Percentiles rank a stretch among this genome's conserved stretches.
phyloP scores from a whole-genome alignment of 30 jellyfish, hydroid and myxozoan species.

The Aurelia sp. region DNA sequence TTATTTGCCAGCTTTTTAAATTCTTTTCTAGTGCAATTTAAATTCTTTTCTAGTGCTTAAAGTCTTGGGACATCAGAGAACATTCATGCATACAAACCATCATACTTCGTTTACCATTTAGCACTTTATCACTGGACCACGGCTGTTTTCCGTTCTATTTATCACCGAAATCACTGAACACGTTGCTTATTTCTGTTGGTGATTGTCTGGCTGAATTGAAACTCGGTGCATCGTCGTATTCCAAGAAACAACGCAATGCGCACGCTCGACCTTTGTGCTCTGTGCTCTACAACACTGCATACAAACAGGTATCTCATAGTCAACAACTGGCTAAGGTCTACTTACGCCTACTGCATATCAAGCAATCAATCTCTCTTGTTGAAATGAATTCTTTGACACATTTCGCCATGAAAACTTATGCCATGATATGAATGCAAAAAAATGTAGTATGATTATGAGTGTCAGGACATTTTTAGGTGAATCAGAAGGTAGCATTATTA shows the following conservation, averaged over 20 bases:
- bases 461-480: too few relatives aligned
- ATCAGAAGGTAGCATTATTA: too few relatives aligned
- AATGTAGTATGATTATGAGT: too few relatives aligned
- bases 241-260: conserved; percentile 27
- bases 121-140: conserved; percentile 42
- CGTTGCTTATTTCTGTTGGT: conserved; percentile 48
- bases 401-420: too few relatives aligned
- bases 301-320: conserved; percentile 28
- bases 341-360: too few relatives aligned
- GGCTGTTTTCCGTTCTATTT: conserved; percentile 68
- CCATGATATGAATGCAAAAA: too few relatives aligned
- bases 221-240: conserved; percentile 45
- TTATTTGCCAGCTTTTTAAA: too few relatives aligned
- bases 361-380: too few relatives aligned
- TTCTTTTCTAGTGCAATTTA: too few relatives aligned
- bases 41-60: conserved; percentile 19
- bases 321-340: too few relatives aligned
- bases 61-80: conserved; percentile 78
- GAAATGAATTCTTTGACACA: too few relatives aligned
- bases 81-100: conserved; percentile 62
- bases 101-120: conserved; percentile 62
- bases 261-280: conserved; percentile 61
- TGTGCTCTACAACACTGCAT: conserved; percentile 51
- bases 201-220: conserved; percentile 76
- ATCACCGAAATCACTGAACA: conserved; percentile 22